Conservation (phyloP, 1,140 invertebrate genomes). For the Anadara kagoshimensis region DNA sequence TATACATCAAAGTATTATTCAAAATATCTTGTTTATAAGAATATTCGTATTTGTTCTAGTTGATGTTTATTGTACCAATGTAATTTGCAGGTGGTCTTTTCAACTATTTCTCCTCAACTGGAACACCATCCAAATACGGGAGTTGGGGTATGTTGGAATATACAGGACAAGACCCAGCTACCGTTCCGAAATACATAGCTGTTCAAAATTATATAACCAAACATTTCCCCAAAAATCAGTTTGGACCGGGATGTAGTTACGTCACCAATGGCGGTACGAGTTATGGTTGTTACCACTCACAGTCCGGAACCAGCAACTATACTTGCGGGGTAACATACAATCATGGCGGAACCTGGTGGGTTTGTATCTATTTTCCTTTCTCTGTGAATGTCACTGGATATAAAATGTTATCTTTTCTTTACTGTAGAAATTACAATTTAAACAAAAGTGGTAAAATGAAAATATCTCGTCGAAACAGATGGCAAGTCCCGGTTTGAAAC, state of each 20-base stretch:
- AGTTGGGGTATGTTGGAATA: slow-evolving; percentile 60
- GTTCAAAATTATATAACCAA: slow-evolving; percentile 50
- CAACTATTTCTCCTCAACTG: slow-evolving; percentile 55
- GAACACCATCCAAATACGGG: slow-evolving; percentile 50
- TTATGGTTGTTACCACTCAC: slow-evolving; percentile 45
- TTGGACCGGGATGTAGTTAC: slow-evolving; percentile 49
- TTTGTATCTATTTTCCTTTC: slow-evolving; percentile 10
- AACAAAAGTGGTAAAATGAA: too few relatives aligned
- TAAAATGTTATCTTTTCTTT: not conserved
- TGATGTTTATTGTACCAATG: too few relatives aligned
- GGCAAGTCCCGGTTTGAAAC: too few relatives aligned
- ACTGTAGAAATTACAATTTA: not conserved
- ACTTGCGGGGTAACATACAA: slow-evolving; percentile 40
- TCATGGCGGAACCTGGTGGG: slow-evolving; percentile 39
- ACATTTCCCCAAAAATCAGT: slow-evolving; percentile 27
- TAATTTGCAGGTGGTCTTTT: slow-evolving; percentile 52
- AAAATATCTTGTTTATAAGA: too few relatives aligned
- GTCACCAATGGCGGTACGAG: slow-evolving; percentile 11
- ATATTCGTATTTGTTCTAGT: too few relatives aligned
- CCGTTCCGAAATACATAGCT: slow-evolving; percentile 52
- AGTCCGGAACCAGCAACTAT: slow-evolving; percentile 1
- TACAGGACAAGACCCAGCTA: slow-evolving; percentile 52
- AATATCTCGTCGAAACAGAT: too few relatives aligned
- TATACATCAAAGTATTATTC: too few relatives aligned
- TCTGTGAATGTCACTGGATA: too few relatives aligned